Base-by-base conservation (phyloP, 2,888 invertebrate species). In the Salpingus planirostris region DNA sequence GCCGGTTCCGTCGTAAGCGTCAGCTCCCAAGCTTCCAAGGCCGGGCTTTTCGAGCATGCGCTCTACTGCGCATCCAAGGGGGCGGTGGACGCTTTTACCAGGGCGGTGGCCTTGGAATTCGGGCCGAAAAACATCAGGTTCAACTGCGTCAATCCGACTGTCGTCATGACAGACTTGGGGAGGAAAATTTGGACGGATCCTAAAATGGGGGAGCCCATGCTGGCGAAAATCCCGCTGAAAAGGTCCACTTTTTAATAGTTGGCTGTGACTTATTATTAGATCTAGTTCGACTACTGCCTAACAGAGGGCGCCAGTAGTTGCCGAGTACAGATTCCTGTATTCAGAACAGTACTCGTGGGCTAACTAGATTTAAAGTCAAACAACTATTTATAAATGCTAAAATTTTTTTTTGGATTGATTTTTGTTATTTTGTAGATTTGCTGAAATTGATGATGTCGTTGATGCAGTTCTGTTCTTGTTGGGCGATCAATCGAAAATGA, bases 121-220 rank as follows among this genome's bases (percentile, higher is more conserved):
- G 95, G 91, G 0, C 75, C 76, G 0, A 70, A 80, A 38, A 76
- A 78, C 21, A 92, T 96, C 47, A 76, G 96, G 11, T 83, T 87
- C 0, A 96, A 96, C 60, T 73, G 79, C n/a, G 82, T 96, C 0
- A 92, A 93, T 64, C 96, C 96, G 1, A 96, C 95, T 0, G 92
- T 91, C 0, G 83, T 91, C n/a, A 68, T 91, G 71, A 96, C 96
- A 0, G 85, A 81, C 30, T 81, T 96, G 85, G 92, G 92, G 0
- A 73, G 71, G 39, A 62, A 73, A n/a, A 71, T 65, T 3, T 97
- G 95, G 95, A 73, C 80, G 7, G 84, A 89, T 50, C 83, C 87
- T 0, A 67, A 60, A 0, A 86, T 84, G 54, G 75, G 83, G 1
- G 68, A 69, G 2, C 73, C 71, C 0, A 76, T 95, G 76, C 55